phyloP scores from a whole-genome alignment of 35 echinoderm and acorn worm species.

The Strongylocentrotus purpuratus region DNA sequence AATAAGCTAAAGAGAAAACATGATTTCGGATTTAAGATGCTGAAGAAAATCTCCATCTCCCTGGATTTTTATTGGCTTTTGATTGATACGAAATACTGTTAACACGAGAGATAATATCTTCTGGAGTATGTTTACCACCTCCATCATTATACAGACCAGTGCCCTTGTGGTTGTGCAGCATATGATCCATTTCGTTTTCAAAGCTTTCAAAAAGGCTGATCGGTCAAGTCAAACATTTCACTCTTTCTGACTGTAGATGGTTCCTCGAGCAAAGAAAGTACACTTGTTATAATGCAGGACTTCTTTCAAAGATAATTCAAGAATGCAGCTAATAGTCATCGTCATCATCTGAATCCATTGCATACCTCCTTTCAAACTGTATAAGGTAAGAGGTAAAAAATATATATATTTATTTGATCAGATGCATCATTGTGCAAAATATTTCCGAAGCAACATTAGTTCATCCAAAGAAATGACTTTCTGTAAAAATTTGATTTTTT shows the following conservation, averaged over 20 bases:
- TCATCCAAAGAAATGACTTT: too few relatives aligned
- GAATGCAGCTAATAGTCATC: slow-evolving; percentile 50
- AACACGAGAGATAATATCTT: too few relatives aligned
- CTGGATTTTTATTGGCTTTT: too few relatives aligned
- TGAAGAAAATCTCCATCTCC: too few relatives aligned
- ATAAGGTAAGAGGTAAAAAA: not conserved
- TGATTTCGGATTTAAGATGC: not conserved
- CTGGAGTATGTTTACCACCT: not conserved
- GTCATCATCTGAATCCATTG: slow-evolving; percentile 63
- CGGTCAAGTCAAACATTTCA: not conserved
- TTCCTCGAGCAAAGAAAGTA: not conserved
- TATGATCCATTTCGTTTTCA: not conserved
- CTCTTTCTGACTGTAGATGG: not conserved
- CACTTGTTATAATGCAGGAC: not conserved
- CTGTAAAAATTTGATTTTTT: not conserved
- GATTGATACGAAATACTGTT: too few relatives aligned
- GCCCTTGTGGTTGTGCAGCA: not conserved
- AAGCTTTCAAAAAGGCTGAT: not conserved
- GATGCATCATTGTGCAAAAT: not conserved
- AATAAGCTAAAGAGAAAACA: not conserved
- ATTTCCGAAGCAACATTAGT: not conserved
- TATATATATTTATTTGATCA: not conserved
- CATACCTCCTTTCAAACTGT: slow-evolving; percentile 61
- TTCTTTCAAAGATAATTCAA: not conserved
- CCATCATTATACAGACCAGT: not conserved